These are phyloP conservation scores for Esox niger DNA, from an alignment of 2,113 vertebrate genomes.

Conservation along the genomic window DNA sequence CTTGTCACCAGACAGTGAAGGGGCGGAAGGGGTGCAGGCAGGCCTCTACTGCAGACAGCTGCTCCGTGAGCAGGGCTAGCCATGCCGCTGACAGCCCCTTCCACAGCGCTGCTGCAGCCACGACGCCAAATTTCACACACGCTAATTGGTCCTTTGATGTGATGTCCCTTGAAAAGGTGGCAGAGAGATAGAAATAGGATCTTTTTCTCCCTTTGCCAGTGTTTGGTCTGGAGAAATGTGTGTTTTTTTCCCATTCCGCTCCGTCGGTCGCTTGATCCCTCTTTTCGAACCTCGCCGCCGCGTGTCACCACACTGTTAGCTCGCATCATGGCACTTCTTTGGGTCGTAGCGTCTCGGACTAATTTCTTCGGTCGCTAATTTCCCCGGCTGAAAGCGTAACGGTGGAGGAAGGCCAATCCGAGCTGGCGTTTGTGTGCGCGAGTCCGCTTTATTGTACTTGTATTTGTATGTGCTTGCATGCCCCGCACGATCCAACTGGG, in stretches of 20 bases:
- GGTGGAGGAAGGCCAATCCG: neutral
- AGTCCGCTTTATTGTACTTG: too few species aligned
- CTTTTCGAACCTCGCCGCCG: neutral
- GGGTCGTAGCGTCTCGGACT: slow-evolving; percentile 67
- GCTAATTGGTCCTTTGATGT: slow-evolving; percentile 99
- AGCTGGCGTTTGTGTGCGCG: neutral
- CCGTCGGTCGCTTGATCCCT: neutral
- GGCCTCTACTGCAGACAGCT: slow-evolving; percentile 64
- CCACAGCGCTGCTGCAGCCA: slow-evolving; percentile 61
- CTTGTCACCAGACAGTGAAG: slow-evolving; percentile 45
- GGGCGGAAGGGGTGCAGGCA: slow-evolving; percentile 33
- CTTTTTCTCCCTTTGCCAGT: slow-evolving; percentile 60
- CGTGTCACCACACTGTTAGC: slow-evolving; percentile 20
- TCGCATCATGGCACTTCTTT: slow-evolving; percentile 53
- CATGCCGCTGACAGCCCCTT: slow-evolving; percentile 61
- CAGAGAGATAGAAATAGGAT: slow-evolving; percentile 66
- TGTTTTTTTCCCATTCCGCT: slow-evolving; percentile 29
- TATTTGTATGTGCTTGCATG: slow-evolving; percentile 17
- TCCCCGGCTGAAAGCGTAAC: slow-evolving; percentile 50
- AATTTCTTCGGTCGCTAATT: slow-evolving; percentile 78
- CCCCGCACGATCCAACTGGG: slow-evolving; percentile 18
- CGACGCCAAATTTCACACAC: slow-evolving; percentile 85
- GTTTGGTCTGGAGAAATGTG: slow-evolving; percentile 60
- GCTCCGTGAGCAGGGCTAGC: slow-evolving; percentile 44
- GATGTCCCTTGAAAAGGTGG: slow-evolving; percentile 79